A percentile compares a stretch with the other conserved stretches of the same genome.
Conservation (phyloP, 2,888 invertebrate genomes). For the Pardosa pseudoannulata region DNA sequence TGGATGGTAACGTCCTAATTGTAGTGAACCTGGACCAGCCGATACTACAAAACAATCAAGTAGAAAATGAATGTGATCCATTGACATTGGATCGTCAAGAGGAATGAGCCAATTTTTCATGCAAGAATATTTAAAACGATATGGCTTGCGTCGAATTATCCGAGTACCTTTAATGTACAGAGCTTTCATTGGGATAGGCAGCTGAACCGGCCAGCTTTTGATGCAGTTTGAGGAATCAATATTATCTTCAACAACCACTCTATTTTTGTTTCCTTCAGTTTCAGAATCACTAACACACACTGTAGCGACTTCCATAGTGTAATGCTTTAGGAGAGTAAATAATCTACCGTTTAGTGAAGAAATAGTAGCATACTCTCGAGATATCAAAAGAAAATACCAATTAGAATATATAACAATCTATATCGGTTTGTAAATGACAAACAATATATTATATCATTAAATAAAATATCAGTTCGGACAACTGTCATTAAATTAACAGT, state of each 20-base stretch:
- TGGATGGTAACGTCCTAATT: conserved; percentile 73
- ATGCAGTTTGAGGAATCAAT: conserved; percentile 25
- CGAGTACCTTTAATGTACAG: conserved; percentile 25
- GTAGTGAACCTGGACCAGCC: conserved; percentile 50
- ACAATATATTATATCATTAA: no score
- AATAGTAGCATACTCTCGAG: neutral
- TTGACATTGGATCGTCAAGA: conserved; percentile 40
- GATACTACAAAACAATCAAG: conserved; percentile 73
- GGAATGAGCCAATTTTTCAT: conserved; percentile 33
- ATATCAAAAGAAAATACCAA: neutral
- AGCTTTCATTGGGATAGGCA: conserved; percentile 22
- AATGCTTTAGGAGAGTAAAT: neutral
- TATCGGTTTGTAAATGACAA: neutral
- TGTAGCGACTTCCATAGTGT: conserved; percentile 21
- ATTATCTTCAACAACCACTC: neutral
- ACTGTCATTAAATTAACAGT: neutral
- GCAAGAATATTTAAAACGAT: conserved; percentile 29
- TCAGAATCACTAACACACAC: neutral
- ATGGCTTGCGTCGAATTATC: conserved; percentile 19
- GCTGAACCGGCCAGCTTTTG: conserved; percentile 39
- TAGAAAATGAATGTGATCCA: conserved; percentile 58
- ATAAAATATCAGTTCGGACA: neutral
- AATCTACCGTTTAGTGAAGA: neutral
- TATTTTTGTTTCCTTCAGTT: neutral
- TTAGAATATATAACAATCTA: neutral